Conservation (phyloP, 2,113 vertebrate genomes). For the Dermatemys mawii region DNA sequence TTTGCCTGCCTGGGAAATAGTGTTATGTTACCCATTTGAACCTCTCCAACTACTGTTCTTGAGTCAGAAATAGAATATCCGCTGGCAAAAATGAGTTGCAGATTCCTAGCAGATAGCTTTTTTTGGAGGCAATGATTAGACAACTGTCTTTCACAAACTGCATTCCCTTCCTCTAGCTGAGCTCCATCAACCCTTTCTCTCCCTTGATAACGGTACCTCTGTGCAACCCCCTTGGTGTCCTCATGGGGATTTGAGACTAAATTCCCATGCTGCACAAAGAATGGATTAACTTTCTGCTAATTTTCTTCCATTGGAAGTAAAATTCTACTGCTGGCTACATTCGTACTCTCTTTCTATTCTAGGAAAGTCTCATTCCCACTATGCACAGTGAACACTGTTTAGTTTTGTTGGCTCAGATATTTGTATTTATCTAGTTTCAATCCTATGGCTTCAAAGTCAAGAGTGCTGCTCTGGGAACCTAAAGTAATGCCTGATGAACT, state of each 20-base stretch:
- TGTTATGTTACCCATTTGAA: not conserved
- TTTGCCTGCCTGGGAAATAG: not conserved
- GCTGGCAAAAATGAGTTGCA: not conserved
- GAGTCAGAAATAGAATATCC: not conserved
- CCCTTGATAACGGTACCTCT: not conserved
- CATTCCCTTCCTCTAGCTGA: not conserved
- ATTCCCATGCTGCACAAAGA: not conserved
- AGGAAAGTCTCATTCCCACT: not conserved
- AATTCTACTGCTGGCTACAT: not conserved
- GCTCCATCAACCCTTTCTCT: not conserved
- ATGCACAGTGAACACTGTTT: not conserved
- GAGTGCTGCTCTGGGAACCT: slow-evolving; percentile 36
- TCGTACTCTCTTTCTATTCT: not conserved
- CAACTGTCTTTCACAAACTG: not conserved
- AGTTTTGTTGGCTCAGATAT: not conserved
- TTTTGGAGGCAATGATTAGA: not conserved
- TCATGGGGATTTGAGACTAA: not conserved
- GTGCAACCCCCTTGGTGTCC: slow-evolving; percentile 9
- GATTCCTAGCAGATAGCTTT: not conserved
- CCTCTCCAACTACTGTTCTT: not conserved
- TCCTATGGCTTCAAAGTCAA: not conserved
- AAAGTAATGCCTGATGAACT: not conserved
- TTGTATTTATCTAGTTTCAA: slow-evolving; percentile 12
- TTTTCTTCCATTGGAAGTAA: not conserved
- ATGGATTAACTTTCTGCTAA: not conserved